A percentile compares a stretch with the other conserved stretches of the same genome.
Evolutionary conservation across 2,113 vertebrate genomes (phyloP).

Genomic region (Myrmophylax atrothorax): DNA sequence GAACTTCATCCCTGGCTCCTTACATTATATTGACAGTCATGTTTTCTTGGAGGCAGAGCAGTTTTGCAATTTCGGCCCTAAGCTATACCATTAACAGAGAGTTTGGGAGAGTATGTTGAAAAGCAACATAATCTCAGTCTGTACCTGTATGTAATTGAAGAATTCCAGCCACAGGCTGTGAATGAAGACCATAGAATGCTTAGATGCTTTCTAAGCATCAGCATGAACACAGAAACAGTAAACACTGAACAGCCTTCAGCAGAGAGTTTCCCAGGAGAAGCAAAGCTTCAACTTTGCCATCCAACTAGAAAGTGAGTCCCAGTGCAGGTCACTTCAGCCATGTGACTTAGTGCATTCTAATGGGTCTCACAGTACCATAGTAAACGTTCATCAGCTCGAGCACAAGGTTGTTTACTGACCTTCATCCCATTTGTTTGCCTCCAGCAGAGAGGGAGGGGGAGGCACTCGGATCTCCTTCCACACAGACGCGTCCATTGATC

Average conservation of each 20-base stretch:
- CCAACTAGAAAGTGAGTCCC: background rate
- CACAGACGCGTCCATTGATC: fast-evolving
- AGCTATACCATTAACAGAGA: background rate
- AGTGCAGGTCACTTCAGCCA: too few species aligned
- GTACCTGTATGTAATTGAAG: background rate
- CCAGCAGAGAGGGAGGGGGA: background rate
- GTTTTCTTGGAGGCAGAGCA: background rate
- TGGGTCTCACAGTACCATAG: fast-evolving
- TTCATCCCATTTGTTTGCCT: background rate
- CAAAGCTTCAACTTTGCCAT: background rate
- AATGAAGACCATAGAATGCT: background rate
- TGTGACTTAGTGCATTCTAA: fast-evolving
- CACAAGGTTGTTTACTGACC: background rate
- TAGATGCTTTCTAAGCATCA: background rate
- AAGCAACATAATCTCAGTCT: background rate
- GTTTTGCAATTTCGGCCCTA: background rate
- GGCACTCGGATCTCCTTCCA: background rate
- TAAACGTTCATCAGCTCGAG: fast-evolving
- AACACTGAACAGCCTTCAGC: background rate
- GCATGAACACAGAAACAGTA: background rate
- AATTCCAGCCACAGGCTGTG: background rate
- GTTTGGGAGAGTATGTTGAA: background rate
- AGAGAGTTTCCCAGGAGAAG: background rate
- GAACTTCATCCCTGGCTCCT: background rate
- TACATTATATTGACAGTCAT: background rate